phyloP scores from a whole-genome alignment of 2,797 vertebrate genomes.

The Gephyroberyx darwinii region DNA sequence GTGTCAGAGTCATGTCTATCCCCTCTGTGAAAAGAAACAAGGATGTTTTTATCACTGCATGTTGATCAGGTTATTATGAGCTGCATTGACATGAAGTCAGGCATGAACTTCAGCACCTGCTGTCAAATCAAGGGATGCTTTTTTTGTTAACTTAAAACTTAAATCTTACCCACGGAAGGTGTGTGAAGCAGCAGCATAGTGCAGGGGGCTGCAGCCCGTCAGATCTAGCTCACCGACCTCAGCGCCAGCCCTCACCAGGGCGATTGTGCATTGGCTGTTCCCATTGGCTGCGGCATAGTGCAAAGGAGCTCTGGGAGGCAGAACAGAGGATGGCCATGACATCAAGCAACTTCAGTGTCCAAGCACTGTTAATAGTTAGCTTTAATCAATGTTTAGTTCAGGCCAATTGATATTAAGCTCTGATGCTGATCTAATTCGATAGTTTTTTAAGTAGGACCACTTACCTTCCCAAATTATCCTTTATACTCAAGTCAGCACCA shows the following conservation, averaged over 20 bases:
- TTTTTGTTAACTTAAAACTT: no score
- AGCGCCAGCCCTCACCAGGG: conserved; percentile 89
- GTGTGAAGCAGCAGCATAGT: conserved; percentile 93
- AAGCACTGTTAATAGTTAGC: background rate
- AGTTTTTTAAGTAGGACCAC: background rate
- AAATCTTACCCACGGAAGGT: conserved; percentile 88
- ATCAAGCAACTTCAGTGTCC: conserved; percentile 13
- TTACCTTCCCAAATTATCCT: conserved; percentile 93
- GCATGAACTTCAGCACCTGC: background rate
- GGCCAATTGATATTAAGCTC: background rate
- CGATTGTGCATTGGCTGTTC: conserved; percentile 91
- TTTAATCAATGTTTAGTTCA: background rate
- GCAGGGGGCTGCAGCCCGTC: conserved; percentile 92
- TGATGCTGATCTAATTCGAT: no score
- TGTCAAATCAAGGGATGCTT: background rate
- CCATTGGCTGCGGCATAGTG: conserved; percentile 94
- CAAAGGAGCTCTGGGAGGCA: conserved; percentile 85
- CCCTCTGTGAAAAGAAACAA: conserved; percentile 73
- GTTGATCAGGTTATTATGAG: no score
- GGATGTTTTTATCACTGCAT: conserved; percentile 1
- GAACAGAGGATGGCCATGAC: background rate
- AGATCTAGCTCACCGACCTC: conserved; percentile 89
- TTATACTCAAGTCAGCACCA: conserved; percentile 88
- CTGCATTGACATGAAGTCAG: no score
- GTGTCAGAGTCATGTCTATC: conserved; percentile 80